Base-by-base conservation (phyloP, 2,797 vertebrate genomes). In the Sebastes elongatus region DNA sequence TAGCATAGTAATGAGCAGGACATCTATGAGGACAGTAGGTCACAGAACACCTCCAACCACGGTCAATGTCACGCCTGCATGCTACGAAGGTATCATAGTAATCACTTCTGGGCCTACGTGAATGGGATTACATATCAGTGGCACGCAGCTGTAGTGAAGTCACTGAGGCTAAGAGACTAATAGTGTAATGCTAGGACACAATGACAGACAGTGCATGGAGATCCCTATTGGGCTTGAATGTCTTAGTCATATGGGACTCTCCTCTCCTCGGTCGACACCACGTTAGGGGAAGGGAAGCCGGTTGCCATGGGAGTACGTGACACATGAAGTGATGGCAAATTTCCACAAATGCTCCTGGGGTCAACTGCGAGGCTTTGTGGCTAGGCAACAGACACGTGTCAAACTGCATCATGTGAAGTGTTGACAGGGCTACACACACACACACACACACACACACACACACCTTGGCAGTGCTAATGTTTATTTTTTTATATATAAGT, bases 1-100 rank as follows among this genome's bases (percentile, higher is more conserved):
- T 90, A 92, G 81, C 89, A 90, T 92, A 82, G 81, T 89, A 89
- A 93, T 89, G 84, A 92, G 82, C 56, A 60, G 84, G 78, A 86
- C 89, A 86, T 86, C 80, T 75, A 74, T 16, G 80, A 86, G 84
- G 85, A 93, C 91, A 91, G 83, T 82, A 74, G 91, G 90, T 91
- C 92, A 90, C 81, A 74, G 80, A 87, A 76, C 86, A 76, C 87
- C 83, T 84, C 77, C 65, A 76, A 83, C 76, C 52, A 72, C 30
- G 81, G 72, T 67, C 82, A 78, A 10, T 52, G 82, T 83, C 23
- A 60, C 81, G 86, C 67, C 80, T 82, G 91, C 84, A 86, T 81
- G 79, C 83, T 87, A 69, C 87, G 80, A 77, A 84, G 68, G 65
- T 78, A 76, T 79, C 77, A 78, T 20, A 33, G 68, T 72, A 79